These are phyloP conservation scores for Catharus fuscescens DNA, from an alignment of 2,113 vertebrate species.

Conservation along the genomic window DNA sequence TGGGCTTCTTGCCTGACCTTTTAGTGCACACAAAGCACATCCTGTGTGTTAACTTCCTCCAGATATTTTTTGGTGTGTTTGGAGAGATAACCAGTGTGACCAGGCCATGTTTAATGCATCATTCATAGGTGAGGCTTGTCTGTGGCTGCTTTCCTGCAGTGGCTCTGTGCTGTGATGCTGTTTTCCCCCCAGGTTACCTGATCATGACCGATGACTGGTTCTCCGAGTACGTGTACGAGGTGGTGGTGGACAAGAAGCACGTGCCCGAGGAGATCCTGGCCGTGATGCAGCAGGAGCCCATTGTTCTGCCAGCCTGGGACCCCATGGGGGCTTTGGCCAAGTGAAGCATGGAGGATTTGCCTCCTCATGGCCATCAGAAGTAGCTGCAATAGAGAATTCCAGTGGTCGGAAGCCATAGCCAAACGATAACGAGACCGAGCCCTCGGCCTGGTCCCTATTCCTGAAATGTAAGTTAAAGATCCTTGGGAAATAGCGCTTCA, in stretches of 20 bases:
- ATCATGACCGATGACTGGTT: constrained; percentile 99
- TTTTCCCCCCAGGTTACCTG: constrained; percentile 85
- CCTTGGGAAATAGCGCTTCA: constrained; percentile 60
- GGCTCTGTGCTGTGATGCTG: neutral
- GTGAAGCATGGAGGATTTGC: constrained; percentile 43
- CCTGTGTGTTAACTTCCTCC: accelerated
- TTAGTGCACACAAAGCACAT: neutral
- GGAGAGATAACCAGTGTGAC: neutral
- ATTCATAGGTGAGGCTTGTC: neutral
- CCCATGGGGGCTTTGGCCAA: constrained; percentile 95
- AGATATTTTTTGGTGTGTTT: neutral
- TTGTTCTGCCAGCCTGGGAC: constrained; percentile 95
- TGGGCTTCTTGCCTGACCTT: neutral
- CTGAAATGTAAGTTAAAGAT: constrained; percentile 35
- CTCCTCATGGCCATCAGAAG: constrained; percentile 39
- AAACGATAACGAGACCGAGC: neutral
- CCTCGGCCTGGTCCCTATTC: neutral
- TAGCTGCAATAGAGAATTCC: constrained; percentile 67
- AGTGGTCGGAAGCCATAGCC: constrained; percentile 70
- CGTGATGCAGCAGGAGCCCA: constrained; percentile 88
- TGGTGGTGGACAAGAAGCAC: constrained; percentile 92
- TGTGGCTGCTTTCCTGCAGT: neutral
- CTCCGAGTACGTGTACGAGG: constrained; percentile 95
- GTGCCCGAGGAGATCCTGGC: constrained; percentile 84
- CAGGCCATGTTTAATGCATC: neutral